Evolutionary conservation across 2,113 vertebrate species (phyloP).

Genomic region (Setophaga petechia): DNA sequence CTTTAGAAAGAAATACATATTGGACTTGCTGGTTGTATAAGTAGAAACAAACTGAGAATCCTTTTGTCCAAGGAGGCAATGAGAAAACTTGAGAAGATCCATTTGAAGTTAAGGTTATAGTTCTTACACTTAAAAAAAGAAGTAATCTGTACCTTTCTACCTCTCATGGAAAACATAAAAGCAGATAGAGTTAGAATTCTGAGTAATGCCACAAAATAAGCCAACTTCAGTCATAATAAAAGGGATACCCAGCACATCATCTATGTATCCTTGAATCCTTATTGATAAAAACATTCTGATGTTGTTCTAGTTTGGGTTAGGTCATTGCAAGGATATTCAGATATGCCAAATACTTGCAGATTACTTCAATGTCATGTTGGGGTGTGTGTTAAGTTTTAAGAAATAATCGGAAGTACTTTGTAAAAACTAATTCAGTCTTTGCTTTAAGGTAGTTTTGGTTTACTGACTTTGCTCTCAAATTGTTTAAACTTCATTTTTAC

Average conservation of each 20-base stretch:
- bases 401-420: background rate
- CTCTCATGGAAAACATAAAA: background rate
- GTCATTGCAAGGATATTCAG: background rate
- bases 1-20: background rate
- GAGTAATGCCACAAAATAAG: background rate
- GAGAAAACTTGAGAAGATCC: background rate
- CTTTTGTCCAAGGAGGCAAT: background rate
- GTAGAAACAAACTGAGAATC: background rate
- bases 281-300: background rate
- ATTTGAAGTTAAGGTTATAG: background rate
- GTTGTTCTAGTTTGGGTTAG: background rate
- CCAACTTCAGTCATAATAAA: constrained; percentile 25
- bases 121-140: background rate
- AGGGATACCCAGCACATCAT: background rate
- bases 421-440: background rate
- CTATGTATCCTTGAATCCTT: background rate
- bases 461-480: background rate
- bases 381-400: background rate
- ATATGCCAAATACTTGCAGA: background rate
- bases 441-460: background rate
- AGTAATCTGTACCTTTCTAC: background rate
- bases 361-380: background rate
- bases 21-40: background rate
- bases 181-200: background rate
- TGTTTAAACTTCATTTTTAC: background rate